These are phyloP conservation scores for Catalaphyllia jardinei DNA, from an alignment of 64 coral and sea anemone genomes.

Conservation along the genomic window DNA sequence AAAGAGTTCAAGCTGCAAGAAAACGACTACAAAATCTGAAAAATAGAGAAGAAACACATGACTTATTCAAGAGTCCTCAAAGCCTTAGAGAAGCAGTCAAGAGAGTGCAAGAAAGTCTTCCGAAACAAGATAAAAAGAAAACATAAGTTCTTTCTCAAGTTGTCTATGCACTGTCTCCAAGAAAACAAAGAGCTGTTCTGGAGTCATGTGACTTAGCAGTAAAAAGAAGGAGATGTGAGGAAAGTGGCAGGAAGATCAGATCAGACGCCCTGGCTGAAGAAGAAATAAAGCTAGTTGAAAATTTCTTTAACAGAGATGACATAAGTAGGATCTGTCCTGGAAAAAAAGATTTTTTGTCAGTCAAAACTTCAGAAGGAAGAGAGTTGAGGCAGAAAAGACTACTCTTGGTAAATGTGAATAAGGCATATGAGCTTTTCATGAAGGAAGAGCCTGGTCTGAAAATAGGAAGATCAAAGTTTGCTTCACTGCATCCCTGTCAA, in stretches of 20 bases:
- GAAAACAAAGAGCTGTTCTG: slow-evolving; percentile 54
- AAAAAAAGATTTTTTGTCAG: slow-evolving; percentile 52
- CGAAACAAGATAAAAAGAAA: slow-evolving; percentile 49
- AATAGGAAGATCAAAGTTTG: slow-evolving; percentile 58
- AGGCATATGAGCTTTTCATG: slow-evolving; percentile 37
- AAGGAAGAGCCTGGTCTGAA: slow-evolving; percentile 47
- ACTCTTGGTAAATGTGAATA: slow-evolving; percentile 34
- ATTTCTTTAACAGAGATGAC: slow-evolving; percentile 33
- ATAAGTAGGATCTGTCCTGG: slow-evolving; percentile 54
- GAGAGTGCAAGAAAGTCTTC: slow-evolving; percentile 40
- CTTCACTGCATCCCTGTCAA: slow-evolving; percentile 36
- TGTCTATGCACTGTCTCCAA: slow-evolving; percentile 45
- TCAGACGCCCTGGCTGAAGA: slow-evolving; percentile 41
- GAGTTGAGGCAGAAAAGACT: slow-evolving; percentile 55
- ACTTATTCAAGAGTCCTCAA: slow-evolving; percentile 47
- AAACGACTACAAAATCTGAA: slow-evolving; percentile 21
- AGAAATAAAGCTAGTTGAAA: background rate
- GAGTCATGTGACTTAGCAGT: slow-evolving; percentile 36
- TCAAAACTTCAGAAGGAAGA: slow-evolving; percentile 50
- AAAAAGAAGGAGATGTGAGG: slow-evolving; percentile 21
- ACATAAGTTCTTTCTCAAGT: slow-evolving; percentile 49
- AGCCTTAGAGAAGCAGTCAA: slow-evolving; percentile 59
- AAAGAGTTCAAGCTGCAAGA: slow-evolving; percentile 33
- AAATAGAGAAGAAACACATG: background rate
- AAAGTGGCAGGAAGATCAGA: background rate